Percentiles rank a stretch among this genome's conserved stretches.
phyloP scores from a whole-genome alignment of 1,140 invertebrate species.

The Drosophila parvula region DNA sequence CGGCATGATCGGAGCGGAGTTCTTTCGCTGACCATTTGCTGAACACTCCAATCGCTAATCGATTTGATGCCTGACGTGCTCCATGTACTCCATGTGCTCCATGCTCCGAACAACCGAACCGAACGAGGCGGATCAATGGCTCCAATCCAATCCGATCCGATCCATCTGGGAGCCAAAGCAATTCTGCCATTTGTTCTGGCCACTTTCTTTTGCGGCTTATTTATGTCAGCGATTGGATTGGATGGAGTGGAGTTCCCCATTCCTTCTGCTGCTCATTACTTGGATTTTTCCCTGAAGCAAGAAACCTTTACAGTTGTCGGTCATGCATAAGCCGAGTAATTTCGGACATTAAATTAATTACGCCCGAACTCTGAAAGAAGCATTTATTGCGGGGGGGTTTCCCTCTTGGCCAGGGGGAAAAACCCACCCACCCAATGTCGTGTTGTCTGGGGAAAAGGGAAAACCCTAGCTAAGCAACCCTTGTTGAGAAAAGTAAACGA shows the following conservation, averaged over 20 bases:
- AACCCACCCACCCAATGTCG: conserved; percentile 14
- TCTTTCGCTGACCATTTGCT: conserved; percentile 60
- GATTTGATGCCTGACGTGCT: conserved; percentile 77
- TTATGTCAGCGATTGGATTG: conserved; percentile 56
- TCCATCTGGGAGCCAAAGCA: conserved; percentile 40
- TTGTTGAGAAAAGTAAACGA: conserved; percentile 20
- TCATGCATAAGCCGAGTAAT: conserved; percentile 52
- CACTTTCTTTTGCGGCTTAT: conserved; percentile 68
- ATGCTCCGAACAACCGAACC: conserved; percentile 16
- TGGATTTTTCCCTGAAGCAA: neutral
- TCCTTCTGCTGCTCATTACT: conserved; percentile 9
- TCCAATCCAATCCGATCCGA: conserved; percentile 31
- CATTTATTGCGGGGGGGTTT: conserved; percentile 6
- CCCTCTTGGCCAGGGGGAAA: neutral
- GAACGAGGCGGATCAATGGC: conserved; percentile 43
- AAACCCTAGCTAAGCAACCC: conserved; percentile 10
- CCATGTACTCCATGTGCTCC: conserved; percentile 5
- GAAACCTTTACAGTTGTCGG: conserved; percentile 51
- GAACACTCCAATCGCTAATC: conserved; percentile 66
- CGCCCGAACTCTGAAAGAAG: conserved; percentile 47
- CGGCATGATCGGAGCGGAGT: conserved; percentile 19
- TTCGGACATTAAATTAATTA: conserved; percentile 72
- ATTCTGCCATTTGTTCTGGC: conserved; percentile 64
- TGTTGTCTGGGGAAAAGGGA: neutral
- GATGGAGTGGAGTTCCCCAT: conserved; percentile 1